A percentile compares a stretch with the other conserved stretches of the same genome.
Evolutionary conservation across 1,140 invertebrate species (phyloP).

Genomic region (Drosophila equinoxialis): DNA sequence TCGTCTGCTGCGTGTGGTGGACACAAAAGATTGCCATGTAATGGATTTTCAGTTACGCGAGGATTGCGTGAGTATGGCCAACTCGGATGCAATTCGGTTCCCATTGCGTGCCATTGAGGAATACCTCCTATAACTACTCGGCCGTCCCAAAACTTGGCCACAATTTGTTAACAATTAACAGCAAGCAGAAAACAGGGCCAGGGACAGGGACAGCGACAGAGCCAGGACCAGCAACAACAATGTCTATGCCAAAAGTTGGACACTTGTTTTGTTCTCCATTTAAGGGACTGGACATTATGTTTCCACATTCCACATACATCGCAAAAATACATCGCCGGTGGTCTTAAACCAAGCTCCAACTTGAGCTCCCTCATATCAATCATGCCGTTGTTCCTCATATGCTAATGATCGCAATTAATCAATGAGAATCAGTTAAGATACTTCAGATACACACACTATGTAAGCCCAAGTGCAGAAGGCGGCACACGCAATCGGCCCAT

Average conservation of each 20-base stretch:
- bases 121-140: conserved; percentile 12
- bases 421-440: conserved; percentile 75
- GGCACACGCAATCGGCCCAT: conserved; percentile 71
- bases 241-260: conserved; percentile 58
- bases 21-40: conserved; percentile 34
- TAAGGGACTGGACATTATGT: conserved; percentile 59
- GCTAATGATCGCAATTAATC: conserved; percentile 80
- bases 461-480: conserved; percentile 24
- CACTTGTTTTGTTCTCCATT: conserved; percentile 60
- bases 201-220: background rate
- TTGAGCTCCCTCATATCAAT: conserved; percentile 57
- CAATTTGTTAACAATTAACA: conserved; percentile 80
- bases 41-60: conserved; percentile 72
- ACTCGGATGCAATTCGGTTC: conserved; percentile 3
- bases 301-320: conserved; percentile 49
- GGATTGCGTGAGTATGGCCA: conserved; percentile 57
- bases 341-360: conserved; percentile 28
- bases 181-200: background rate
- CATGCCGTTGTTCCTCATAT: conserved; percentile 74
- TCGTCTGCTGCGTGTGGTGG: conserved; percentile 39
- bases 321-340: conserved; percentile 46
- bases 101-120: conserved; percentile 48
- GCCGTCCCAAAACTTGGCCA: conserved; percentile 42
- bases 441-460: conserved; percentile 10
- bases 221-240: conserved; percentile 24